Base-by-base conservation (phyloP, 2,113 vertebrate genomes). In the Cervus canadensis region DNA sequence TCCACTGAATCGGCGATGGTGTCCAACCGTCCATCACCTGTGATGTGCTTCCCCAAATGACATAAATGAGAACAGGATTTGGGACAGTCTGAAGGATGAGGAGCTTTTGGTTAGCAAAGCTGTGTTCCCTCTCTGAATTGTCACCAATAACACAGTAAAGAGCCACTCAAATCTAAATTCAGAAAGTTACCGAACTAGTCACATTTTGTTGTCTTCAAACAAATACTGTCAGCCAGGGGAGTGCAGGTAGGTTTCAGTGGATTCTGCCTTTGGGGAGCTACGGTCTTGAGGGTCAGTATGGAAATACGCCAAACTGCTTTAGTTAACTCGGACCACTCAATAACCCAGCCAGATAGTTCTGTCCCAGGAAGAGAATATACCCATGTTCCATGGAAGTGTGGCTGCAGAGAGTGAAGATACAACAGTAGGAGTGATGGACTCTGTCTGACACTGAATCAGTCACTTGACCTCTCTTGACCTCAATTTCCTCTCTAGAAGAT, bases 401-500 rank as follows among this genome's bases (percentile, higher is more conserved):
- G 19, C 40, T 48, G 1, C 9, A 21, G 1, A 4, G 40, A 40
- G 28, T 60, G 57, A 87, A 48, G 43, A 33, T 1, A 3, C 4
- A 7, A 2, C 0, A 28, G 14, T 5, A 57, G 54, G 56, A 81
- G 16, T n/a, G 14, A 56, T 10, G 6, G 1, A 0, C 25, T 40
- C 28, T 17, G 43, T 19, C n/a, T 36, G 90, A 84, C 59, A 45
- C 33, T 2, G 30, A 28, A 50, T 40, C 76, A 43, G 19, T 92
- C 45, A 40, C 33, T 30, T 79, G 93, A 91, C 85, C 76, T 93
- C 81, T n/a, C 87, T 54, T 50, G 45, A 97, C 86, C 95, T 96
- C 91, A 89, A 95, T 97, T 91, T 97, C 57, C 86, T 96, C 71
- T 52, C 56, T 54, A 83, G 78, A 83, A 92, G 91, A 97, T 62